Percentiles rank a stretch among this genome's conserved stretches.
Evolutionary conservation across 2,888 invertebrate genomes (phyloP).

Genomic region (Diplazon laetatorius): DNA sequence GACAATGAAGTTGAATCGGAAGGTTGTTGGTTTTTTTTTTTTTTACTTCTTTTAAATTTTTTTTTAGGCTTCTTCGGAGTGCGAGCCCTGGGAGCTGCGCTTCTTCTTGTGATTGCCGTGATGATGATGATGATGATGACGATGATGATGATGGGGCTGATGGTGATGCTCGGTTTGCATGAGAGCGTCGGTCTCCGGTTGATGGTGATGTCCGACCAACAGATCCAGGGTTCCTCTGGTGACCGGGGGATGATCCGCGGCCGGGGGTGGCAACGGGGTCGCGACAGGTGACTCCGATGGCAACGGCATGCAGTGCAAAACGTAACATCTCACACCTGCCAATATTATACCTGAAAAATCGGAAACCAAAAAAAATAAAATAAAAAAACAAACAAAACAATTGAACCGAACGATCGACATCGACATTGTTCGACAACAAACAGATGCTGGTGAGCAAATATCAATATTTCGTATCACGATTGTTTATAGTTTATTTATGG

Average conservation of each 20-base stretch:
- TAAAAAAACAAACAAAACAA: too few relatives aligned
- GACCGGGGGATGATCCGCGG: conserved; percentile 70
- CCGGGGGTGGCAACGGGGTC: conserved; percentile 76
- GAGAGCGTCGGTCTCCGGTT: conserved; percentile 77
- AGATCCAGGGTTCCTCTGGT: conserved; percentile 76
- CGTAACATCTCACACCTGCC: conserved; percentile 79
- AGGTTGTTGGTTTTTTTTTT: too few relatives aligned
- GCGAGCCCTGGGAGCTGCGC: conserved; percentile 78
- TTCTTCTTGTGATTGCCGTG: conserved; percentile 79
- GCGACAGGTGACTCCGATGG: conserved; percentile 78
- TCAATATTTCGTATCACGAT: too few relatives aligned
- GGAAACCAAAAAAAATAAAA: too few relatives aligned
- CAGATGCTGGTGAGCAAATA: too few relatives aligned
- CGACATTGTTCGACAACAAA: too few relatives aligned
- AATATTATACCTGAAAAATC: conserved; percentile 76
- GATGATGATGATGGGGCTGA: conserved; percentile 72
- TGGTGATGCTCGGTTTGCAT: conserved; percentile 73
- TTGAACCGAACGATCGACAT: too few relatives aligned
- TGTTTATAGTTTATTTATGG: too few relatives aligned
- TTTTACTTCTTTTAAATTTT: too few relatives aligned
- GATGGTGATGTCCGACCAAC: conserved; percentile 77
- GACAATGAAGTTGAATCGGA: conserved; percentile 29
- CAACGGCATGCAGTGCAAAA: conserved; percentile 78
- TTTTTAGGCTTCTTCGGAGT: conserved; percentile 79
- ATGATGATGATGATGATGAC: conserved; percentile 74